Base-by-base conservation (phyloP, 1,140 invertebrate genomes). In the Atta texana region DNA sequence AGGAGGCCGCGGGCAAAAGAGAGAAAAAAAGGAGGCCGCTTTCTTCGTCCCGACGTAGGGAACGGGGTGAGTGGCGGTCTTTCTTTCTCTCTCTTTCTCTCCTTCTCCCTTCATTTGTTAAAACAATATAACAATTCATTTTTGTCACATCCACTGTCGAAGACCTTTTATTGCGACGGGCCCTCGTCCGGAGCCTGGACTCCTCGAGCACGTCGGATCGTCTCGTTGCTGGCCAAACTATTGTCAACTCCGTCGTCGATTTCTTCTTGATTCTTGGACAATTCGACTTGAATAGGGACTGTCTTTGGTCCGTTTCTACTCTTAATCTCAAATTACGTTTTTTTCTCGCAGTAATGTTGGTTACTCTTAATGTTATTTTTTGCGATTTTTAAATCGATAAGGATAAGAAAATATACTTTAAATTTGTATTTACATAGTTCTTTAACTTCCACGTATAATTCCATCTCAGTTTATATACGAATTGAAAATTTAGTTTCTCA, bases 41-140 rank as follows among this genome's bases (percentile, higher is more conserved):
- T 80, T 68, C 53, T 39, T 84, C 80, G 80, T 84, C 7, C 66
- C 82, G 53, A 80, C n/a, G 34, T 31, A 69, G 39, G 76, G 55
- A 85, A 57, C 75, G 88, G 85, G 87, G 80, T 76, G 87, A 92
- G 86, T 88, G 88, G 93, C 80, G 69, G 69, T 24, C 39, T 84
- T 39, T 75, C 68, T 82, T 44, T 68, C 64, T 21, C 14, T 14
- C 63, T 61, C 18, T 39, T 7, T 18, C 59, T 44, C 61, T 55
- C 53, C 66, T 66, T 66, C 92, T 90, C 91, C 77, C 93, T 94
- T 94, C 94, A 94, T 94, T 94, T 94, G 93, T 94, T 94, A 92
- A 94, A 93, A 94, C 93, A 94, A 94, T 94, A 94, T 93, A 94
- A 94, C 94, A 94, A 94, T 94, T 94, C 93, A 94, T 94, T 94